Percentiles rank a stretch among this genome's conserved stretches.
These are phyloP conservation scores for Trididemnum nubilum DNA, from an alignment of 23 tunicate species.

Conservation along the genomic window DNA sequence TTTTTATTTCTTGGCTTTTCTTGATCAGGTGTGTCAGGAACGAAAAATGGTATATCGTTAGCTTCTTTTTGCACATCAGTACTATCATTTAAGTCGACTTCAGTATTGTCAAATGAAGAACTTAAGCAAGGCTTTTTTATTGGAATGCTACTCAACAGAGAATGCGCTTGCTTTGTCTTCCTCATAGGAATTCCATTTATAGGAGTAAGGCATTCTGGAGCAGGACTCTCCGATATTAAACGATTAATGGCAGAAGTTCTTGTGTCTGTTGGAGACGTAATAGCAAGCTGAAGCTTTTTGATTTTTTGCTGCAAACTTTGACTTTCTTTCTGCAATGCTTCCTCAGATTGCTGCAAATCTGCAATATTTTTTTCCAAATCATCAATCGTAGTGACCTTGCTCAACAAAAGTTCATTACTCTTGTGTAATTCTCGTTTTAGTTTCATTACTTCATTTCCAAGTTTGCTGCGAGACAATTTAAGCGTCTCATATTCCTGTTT, in stretches of 20 bases:
- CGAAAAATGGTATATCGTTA: background rate
- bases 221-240: conserved; percentile 85
- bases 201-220: conserved; percentile 78
- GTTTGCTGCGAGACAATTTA: conserved; percentile 45
- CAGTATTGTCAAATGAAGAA: conserved; percentile 25
- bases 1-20: background rate
- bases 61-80: background rate
- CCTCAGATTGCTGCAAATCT: conserved; percentile 41
- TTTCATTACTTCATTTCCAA: conserved; percentile 51
- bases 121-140: conserved; percentile 60
- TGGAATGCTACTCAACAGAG: background rate
- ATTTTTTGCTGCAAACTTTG: conserved; percentile 59
- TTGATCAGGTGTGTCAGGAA: conserved; percentile 19
- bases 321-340: conserved; percentile 54
- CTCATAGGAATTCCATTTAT: conserved; percentile 4
- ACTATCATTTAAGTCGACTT: conserved; percentile 24
- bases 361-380: conserved; percentile 27
- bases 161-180: background rate
- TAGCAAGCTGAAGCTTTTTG: conserved; percentile 60
- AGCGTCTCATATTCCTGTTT: conserved; percentile 85
- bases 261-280: conserved; percentile 78
- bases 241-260: conserved; percentile 74
- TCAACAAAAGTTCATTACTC: conserved; percentile 19
- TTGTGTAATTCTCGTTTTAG: conserved; percentile 45
- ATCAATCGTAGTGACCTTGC: conserved; percentile 8